A percentile compares a stretch with the other conserved stretches of the same genome.
phyloP scores from a whole-genome alignment of 2,113 vertebrate genomes.

The Hyaena hyaena region DNA sequence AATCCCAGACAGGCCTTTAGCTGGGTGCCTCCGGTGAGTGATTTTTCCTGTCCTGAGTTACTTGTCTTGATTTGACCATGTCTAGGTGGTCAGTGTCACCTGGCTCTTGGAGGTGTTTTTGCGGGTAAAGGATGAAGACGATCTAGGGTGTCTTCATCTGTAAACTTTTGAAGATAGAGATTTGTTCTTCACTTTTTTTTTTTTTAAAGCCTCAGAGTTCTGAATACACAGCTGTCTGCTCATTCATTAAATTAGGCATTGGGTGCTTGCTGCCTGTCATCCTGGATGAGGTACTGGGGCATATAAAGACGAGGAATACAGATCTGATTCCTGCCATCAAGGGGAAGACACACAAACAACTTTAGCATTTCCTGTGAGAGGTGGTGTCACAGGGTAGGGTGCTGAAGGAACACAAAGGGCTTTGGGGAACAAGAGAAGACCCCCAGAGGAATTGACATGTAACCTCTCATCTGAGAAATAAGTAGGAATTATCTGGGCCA shows the following conservation, averaged over 20 bases:
- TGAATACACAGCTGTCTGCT: neutral
- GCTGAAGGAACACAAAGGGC: neutral
- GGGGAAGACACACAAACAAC: neutral
- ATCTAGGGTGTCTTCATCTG: slow-evolving; percentile 2
- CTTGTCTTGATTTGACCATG: neutral
- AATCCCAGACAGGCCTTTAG: neutral
- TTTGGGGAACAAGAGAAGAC: neutral
- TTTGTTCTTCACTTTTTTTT: neutral
- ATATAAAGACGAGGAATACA: neutral
- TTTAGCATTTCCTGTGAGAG: neutral
- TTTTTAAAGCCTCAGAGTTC: neutral
- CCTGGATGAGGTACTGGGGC: neutral
- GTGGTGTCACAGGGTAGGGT: neutral
- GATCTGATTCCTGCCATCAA: neutral
- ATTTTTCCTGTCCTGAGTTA: neutral
- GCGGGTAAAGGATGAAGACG: neutral
- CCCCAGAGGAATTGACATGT: neutral
- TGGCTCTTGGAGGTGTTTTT: neutral
- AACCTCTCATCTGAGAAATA: neutral
- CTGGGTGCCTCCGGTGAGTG: neutral
- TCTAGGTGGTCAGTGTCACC: neutral
- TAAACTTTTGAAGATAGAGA: slow-evolving; percentile 4
- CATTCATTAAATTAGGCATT: neutral
- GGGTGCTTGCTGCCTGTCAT: neutral
- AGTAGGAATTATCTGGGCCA: neutral